phyloP scores from a whole-genome alignment of 92 coral and sea anemone genomes.

The Epizoanthus illoricatus region DNA sequence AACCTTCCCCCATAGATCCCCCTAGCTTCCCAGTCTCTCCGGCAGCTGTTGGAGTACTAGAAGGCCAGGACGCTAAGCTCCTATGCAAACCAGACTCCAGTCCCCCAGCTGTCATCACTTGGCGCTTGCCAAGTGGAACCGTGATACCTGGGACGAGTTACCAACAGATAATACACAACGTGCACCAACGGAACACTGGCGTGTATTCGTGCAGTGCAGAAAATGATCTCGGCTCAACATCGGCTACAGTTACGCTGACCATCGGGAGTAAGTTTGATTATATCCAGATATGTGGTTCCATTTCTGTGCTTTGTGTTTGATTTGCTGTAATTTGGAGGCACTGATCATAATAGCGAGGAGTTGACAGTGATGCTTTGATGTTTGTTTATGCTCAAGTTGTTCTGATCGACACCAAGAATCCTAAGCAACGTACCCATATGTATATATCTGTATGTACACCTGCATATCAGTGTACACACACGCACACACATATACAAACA shows the following conservation, averaged over 20 bases:
- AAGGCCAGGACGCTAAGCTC: conserved; percentile 75
- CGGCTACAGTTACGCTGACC: conserved; percentile 42
- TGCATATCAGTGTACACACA: no score
- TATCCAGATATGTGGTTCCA: neutral
- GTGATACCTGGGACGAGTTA: conserved; percentile 64
- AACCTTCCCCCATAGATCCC: conserved; percentile 46
- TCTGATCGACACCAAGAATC: no score
- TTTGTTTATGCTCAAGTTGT: no score
- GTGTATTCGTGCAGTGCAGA: conserved; percentile 65
- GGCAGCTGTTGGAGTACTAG: conserved; percentile 55
- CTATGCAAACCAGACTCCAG: conserved; percentile 82
- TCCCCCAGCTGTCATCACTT: conserved; percentile 74
- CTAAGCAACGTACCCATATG: no score
- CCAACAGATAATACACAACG: conserved; percentile 55
- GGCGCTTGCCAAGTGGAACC: conserved; percentile 66
- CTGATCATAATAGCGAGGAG: no score
- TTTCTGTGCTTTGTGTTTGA: neutral
- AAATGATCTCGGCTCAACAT: conserved; percentile 69
- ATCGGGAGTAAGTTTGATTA: conserved; percentile 65
- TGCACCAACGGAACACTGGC: conserved; percentile 61
- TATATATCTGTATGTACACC: no score
- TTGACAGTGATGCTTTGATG: no score
- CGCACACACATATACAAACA: no score
- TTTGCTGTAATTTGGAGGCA: no score
- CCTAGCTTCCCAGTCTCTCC: conserved; percentile 77